Evolutionary conservation across 2,888 invertebrate species (phyloP).

Genomic region (Esperia sulphurella): DNA sequence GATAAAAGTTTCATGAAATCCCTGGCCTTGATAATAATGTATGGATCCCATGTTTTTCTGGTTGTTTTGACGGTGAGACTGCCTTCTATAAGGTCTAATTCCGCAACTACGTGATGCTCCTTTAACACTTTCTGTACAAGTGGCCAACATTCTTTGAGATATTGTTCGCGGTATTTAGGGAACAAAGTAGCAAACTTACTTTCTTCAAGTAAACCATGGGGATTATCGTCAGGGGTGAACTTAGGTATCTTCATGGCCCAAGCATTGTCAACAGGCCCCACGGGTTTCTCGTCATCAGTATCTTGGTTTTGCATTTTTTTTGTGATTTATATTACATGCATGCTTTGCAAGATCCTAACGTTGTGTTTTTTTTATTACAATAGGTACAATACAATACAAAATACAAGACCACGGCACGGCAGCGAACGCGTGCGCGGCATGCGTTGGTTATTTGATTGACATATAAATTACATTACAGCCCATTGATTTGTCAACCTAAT

Average conservation of each 20-base stretch:
- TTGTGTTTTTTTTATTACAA: too few relatives aligned
- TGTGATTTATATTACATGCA: neutral
- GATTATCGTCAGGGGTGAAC: slow-evolving; percentile 94
- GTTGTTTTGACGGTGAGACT: slow-evolving; percentile 97
- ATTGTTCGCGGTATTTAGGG: slow-evolving; percentile 98
- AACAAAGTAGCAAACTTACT: slow-evolving; percentile 98
- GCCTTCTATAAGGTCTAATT: slow-evolving; percentile 95
- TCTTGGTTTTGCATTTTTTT: slow-evolving; percentile 34
- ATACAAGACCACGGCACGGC: too few relatives aligned
- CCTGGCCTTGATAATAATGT: slow-evolving; percentile 96
- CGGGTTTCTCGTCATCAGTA: slow-evolving; percentile 37
- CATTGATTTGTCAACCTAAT: too few relatives aligned
- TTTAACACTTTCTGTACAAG: slow-evolving; percentile 91
- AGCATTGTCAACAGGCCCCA: slow-evolving; percentile 88
- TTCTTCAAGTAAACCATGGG: slow-evolving; percentile 92
- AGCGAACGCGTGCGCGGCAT: too few relatives aligned
- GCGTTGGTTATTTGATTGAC: too few relatives aligned
- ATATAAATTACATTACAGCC: too few relatives aligned
- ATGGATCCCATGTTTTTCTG: slow-evolving; percentile 99
- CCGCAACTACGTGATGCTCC: slow-evolving; percentile 89
- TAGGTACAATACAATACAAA: neutral
- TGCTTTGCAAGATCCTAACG: too few relatives aligned
- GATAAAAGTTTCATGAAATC: slow-evolving; percentile 97
- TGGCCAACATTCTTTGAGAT: slow-evolving; percentile 97
- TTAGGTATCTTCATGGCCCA: slow-evolving; percentile 92